phyloP scores from a whole-genome alignment of 2,113 vertebrate genomes.

The Etheostoma spectabile region DNA sequence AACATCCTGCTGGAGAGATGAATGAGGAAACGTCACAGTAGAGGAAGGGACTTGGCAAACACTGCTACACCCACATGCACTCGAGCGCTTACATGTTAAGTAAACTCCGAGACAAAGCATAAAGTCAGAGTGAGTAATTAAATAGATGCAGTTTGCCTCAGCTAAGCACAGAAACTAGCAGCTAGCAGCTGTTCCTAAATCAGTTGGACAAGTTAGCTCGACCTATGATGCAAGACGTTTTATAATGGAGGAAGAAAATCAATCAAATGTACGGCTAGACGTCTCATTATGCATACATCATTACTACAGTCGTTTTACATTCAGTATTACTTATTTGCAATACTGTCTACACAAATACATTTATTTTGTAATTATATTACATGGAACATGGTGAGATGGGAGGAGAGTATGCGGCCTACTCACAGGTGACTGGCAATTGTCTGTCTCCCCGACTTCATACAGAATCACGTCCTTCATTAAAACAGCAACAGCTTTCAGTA shows the following conservation, averaged over 20 bases:
- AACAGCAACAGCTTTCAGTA: slow-evolving; percentile 91
- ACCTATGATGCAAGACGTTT: slow-evolving; percentile 4
- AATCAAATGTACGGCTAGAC: not conserved
- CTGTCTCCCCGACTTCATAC: slow-evolving; percentile 83
- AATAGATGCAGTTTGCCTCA: slow-evolving; percentile 26
- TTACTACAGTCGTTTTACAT: too few relatives aligned
- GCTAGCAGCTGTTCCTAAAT: not conserved
- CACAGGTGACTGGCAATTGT: slow-evolving; percentile 88
- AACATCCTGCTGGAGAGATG: slow-evolving; percentile 69
- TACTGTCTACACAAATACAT: too few relatives aligned
- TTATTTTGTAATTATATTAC: too few relatives aligned
- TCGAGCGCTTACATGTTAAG: slow-evolving; percentile 35
- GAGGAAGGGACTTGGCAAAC: slow-evolving; percentile 74
- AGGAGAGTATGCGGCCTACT: slow-evolving; percentile 66
- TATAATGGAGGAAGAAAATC: slow-evolving; percentile 18
- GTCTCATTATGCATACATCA: too few relatives aligned
- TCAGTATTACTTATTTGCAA: too few relatives aligned
- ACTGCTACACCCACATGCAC: slow-evolving; percentile 71
- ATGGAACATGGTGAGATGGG: not conserved
- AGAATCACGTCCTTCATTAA: slow-evolving; percentile 94
- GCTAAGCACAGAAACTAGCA: slow-evolving; percentile 2
- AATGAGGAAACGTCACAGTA: slow-evolving; percentile 52
- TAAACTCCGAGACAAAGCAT: slow-evolving; percentile 60
- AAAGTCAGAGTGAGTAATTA: slow-evolving; percentile 9
- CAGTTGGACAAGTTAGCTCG: not conserved